Evolutionary conservation across 2,113 vertebrate genomes (phyloP), one percentile per base, ranked within the genome.

Genomic region (Psilopogon haemacephalus): DNA sequence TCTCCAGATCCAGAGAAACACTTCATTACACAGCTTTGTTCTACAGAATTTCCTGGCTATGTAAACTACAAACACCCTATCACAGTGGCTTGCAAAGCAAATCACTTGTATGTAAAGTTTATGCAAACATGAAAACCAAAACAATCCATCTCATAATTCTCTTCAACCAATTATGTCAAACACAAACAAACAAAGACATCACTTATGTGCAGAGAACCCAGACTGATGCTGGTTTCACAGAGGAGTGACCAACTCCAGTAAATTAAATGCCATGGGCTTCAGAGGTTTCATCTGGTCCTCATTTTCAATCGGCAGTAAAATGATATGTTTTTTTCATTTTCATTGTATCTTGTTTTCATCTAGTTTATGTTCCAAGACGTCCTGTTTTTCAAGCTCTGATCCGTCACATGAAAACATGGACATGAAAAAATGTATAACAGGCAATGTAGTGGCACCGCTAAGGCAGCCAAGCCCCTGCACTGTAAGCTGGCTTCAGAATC

Each of bases 241-340:
- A 91, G 75, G 33, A 93, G 87, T 97, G 96, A 97, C 93, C 77
- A 6, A 88, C 94, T 96, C 90, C 64, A 82, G 63, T 91, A 95
- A 97, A 94, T 95, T 71, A 95, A 97, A 95, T 96, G 96, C 96
- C 96, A 91, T 86, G 77, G 92, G 88, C 86, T 88, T 96, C 94
- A 87, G 33, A 96, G 87, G 60, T 19, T 82, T 97, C 97, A 97
- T 97, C 97, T 98, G 97, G 82, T 97, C 95, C 93, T 96, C 90
- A 97, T 98, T 97, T 97, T 95, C 94, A 92, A 96, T 94, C 19
- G 2, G 84, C 79, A 96, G 90, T 97, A 97, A 98, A 97, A 86
- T 48, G 44, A 95, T 96, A 83, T 23, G 17, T 15, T 92, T 96
- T 81, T 95, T 96, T 89, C 91, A 94, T 91, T 97, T 95, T 94